Evolutionary conservation across 2,113 vertebrate genomes (phyloP), one percentile per base, ranked within the genome.

Genomic region (Prolemur simus): DNA sequence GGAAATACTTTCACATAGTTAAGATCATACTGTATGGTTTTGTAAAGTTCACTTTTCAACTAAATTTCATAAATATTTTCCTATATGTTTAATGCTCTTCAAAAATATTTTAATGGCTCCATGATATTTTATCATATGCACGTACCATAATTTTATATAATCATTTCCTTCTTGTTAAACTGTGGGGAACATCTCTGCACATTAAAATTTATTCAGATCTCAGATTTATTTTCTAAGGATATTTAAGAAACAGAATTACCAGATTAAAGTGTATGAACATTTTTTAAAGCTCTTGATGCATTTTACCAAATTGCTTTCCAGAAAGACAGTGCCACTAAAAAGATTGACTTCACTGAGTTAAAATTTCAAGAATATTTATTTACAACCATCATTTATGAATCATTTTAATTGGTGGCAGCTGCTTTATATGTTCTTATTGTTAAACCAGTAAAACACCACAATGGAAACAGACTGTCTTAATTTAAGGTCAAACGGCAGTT

Each of bases 381-480:
- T 94, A 97, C 89, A 88, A 86, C 23, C 34, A 96, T 34, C 63
- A 95, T 93, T 97, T 96, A 92, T 89, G 68, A 94, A 96, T 97
- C 93, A 95, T 94, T 95, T 96, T 94, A 97, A 96, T 95, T 88
- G 56, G 74, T 94, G 86, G n/a, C 95, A 98, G 93, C 93, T 96
- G 96, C 91, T 94, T 96, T 97, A 96, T 96, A 95, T 96, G 85
- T 95, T 95, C 95, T 96, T 68, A 77, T 74, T 95, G 91, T 96
- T 96, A 92, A 93, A 89, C 76, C 68, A 89, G 83, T 96, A 96
- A 96, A 97, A 89, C 80, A 89, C 68, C 87, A 95, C 80, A 97
- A 95, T 96, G 90, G 92, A 97, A 97, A 96, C 87, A 96, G 58
- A 78, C 82, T 91, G 82, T 95, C 93, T 95, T 97, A 95, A 97